Conservation (phyloP, 1,140 invertebrate species). For the Papilio xuthus region DNA sequence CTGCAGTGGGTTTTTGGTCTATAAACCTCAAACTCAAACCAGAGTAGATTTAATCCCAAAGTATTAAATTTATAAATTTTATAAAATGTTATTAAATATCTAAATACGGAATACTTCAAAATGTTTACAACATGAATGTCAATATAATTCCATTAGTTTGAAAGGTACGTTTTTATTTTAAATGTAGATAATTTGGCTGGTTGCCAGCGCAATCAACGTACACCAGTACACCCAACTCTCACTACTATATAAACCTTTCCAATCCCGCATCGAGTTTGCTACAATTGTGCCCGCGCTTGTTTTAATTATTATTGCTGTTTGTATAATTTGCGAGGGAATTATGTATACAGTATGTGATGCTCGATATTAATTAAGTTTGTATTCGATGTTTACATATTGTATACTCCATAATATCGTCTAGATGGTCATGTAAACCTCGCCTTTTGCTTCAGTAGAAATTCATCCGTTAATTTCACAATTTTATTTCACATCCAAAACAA, state of each 20-base stretch:
- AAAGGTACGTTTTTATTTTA: conserved; percentile 24
- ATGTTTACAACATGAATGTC: conserved; percentile 1
- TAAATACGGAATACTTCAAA: background rate
- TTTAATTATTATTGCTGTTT: background rate
- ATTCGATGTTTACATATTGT: background rate
- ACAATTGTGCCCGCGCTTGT: background rate
- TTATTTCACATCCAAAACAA: too few species aligned
- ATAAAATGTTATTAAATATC: background rate
- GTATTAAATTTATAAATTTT: background rate
- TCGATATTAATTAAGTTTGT: background rate
- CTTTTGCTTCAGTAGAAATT: background rate
- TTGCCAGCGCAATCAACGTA: conserved; percentile 7
- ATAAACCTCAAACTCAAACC: too few species aligned
- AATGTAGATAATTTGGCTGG: conserved; percentile 4
- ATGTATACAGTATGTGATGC: background rate
- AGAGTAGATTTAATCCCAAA: too few species aligned
- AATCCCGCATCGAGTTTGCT: conserved; percentile 16
- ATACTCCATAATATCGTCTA: background rate
- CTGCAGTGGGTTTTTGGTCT: too few species aligned
- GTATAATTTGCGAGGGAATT: background rate
- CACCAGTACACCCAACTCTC: background rate
- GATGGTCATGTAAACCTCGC: background rate
- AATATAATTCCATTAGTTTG: conserved; percentile 7
- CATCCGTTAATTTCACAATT: too few species aligned
- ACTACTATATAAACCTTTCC: background rate